These are phyloP conservation scores for Nephila pilipes DNA, from an alignment of 1,140 invertebrate species.

Conservation along the genomic window DNA sequence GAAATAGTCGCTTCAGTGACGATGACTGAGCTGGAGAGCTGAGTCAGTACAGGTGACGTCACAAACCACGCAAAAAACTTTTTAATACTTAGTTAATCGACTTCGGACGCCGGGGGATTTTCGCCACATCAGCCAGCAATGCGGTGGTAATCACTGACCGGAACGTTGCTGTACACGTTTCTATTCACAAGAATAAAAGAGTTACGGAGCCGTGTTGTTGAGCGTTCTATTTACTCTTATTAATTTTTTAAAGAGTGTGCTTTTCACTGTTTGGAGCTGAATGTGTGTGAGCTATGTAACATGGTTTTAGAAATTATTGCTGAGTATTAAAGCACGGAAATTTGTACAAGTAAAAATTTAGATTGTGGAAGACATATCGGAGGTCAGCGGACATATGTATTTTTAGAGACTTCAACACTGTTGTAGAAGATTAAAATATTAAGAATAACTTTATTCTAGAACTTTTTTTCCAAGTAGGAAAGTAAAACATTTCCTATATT, in stretches of 20 bases:
- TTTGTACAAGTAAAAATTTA: background rate
- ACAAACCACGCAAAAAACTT: background rate
- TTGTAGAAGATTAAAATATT: too few relatives aligned
- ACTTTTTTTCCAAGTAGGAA: too few relatives aligned
- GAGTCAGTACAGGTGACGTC: constrained; percentile 18
- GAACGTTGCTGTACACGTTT: background rate
- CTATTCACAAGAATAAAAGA: constrained; percentile 11
- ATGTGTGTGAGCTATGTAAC: background rate
- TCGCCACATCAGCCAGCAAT: constrained; percentile 13
- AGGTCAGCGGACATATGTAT: too few relatives aligned
- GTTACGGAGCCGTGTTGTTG: constrained; percentile 6
- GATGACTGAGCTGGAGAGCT: constrained; percentile 22
- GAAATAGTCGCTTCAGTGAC: constrained; percentile 16
- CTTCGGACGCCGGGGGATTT: constrained; percentile 39
- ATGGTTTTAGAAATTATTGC: background rate
- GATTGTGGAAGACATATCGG: background rate
- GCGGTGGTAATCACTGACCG: constrained; percentile 40
- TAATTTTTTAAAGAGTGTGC: background rate
- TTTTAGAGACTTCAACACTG: too few relatives aligned
- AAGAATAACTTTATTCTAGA: too few relatives aligned
- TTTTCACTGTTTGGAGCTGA: background rate
- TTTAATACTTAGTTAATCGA: background rate
- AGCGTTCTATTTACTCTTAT: constrained; percentile 32
- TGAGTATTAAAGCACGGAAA: background rate
- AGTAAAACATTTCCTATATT: too few relatives aligned